Evolutionary conservation across 2,888 invertebrate genomes (phyloP), one percentile per base, ranked within the genome.

Genomic region (Azorinus chamasolen): DNA sequence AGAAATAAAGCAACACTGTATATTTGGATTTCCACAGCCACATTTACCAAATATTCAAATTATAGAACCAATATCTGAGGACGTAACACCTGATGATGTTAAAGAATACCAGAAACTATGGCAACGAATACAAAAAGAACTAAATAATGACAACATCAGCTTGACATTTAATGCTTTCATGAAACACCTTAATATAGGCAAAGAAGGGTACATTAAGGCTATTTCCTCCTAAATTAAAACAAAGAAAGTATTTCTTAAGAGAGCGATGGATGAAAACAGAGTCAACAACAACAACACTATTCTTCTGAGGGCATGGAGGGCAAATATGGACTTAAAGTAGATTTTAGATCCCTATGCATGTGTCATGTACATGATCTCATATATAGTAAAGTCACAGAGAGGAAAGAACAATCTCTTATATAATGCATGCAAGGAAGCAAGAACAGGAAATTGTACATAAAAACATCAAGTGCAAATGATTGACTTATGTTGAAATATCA

Each of bases 401-500:
- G 82, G 84, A 5, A 65, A 82, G 70, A 59, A 58, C n/a, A 76
- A 70, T 46, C 59, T 84, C 5, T 39, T 84, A 25, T 20, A 46
- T 41, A 20, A 77, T 16, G 79, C 79, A n/a, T 37, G 43, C 16
- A 51, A 72, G 22, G 79, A 82, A 65, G 69, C 74, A 12, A 69
- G 32, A 12, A 18, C 55, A 10, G 69, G 53, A 43, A 57, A 75
- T 27, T 59, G 12, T n/a, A 55, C 59, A 58, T n/a, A 80, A 6
- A 45, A 59, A 43, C 41, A 76, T 18, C 62, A 74, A 50, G 54
- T 68, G 8, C 10, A 41, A 37, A 6, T n/a, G 12, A 51, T 68
- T 86, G 5, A 84, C 84, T 55, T 27, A 68, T 46, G 79, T 71
- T 0, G 87, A 88, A 62, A 63, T 88, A 3, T 76, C 77, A 20